A percentile compares a stretch with the other conserved stretches of the same genome.
Conservation (phyloP, 1,140 invertebrate species). For the Heterodera carotae region DNA sequence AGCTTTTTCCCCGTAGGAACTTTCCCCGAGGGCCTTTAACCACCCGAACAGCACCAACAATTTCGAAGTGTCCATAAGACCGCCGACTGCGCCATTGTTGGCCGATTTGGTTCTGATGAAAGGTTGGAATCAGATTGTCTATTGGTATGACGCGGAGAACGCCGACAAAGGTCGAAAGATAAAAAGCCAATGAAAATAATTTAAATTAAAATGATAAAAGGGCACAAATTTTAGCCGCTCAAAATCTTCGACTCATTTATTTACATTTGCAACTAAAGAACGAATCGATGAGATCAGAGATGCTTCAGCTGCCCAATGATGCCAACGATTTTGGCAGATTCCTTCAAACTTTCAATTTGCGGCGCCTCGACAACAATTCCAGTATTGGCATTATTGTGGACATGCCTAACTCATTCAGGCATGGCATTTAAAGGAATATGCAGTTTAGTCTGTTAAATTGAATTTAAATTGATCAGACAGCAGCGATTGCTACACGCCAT, state of each 20-base stretch:
- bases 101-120: conserved; percentile 64
- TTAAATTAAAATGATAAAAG: neutral
- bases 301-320: conserved; percentile 56
- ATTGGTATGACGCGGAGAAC: conserved; percentile 58
- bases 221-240: conserved; percentile 42
- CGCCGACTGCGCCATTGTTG: conserved; percentile 57
- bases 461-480: conserved; percentile 43
- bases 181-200: neutral
- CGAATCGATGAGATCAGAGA: conserved; percentile 54
- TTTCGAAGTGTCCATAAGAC: conserved; percentile 63
- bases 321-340: conserved; percentile 59
- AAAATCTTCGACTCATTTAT: conserved; percentile 56
- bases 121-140: conserved; percentile 58
- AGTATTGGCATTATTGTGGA: conserved; percentile 30
- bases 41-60: conserved; percentile 37
- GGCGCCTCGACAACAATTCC: conserved; percentile 36
- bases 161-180: conserved; percentile 41
- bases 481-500: conserved; percentile 61
- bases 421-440: conserved; percentile 7
- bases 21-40: conserved; percentile 15
- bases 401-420: conserved; percentile 35
- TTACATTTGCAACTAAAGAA: conserved; percentile 48
- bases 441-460: neutral
- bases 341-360: conserved; percentile 52
- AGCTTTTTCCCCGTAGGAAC: neutral